Conservation (phyloP, 2,888 invertebrate genomes). For the Phalera bucephala region DNA sequence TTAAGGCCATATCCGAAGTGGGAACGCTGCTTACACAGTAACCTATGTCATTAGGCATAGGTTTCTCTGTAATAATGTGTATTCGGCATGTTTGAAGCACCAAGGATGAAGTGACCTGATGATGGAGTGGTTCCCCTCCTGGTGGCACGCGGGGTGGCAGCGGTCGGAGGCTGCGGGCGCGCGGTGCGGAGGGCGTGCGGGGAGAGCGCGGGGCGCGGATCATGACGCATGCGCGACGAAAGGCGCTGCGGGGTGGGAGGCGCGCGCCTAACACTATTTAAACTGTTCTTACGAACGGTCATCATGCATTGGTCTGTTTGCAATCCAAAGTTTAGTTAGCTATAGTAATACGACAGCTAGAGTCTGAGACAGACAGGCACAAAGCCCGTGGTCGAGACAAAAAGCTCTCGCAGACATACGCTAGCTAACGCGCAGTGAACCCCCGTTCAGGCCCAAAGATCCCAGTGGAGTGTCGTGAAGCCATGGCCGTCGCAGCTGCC, state of each 20-base stretch:
- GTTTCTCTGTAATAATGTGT: no score
- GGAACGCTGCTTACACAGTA: no score
- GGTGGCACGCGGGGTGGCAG: conserved; percentile 18
- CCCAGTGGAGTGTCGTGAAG: conserved; percentile 76
- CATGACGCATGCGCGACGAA: conserved; percentile 85
- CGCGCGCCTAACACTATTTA: conserved; percentile 84
- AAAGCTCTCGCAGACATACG: conserved; percentile 80
- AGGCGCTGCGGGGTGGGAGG: conserved; percentile 81
- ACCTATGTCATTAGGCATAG: no score
- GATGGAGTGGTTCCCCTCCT: neutral
- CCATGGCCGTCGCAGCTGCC: conserved; percentile 95
- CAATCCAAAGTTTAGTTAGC: conserved; percentile 85
- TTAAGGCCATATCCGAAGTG: conserved; percentile 19
- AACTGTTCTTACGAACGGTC: conserved; percentile 85
- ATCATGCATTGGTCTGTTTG: conserved; percentile 88
- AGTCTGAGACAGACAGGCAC: conserved; percentile 83
- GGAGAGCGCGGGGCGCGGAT: conserved; percentile 58
- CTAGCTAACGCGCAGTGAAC: conserved; percentile 82
- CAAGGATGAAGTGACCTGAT: conserved; percentile 9
- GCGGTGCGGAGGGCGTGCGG: conserved; percentile 19
- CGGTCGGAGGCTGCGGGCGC: conserved; percentile 11
- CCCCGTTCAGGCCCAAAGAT: conserved; percentile 75
- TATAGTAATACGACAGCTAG: conserved; percentile 80
- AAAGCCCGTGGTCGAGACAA: conserved; percentile 84
- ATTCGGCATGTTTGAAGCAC: conserved; percentile 1